Base-by-base conservation (phyloP, 2,888 invertebrate genomes). In the Phalera bucephala region DNA sequence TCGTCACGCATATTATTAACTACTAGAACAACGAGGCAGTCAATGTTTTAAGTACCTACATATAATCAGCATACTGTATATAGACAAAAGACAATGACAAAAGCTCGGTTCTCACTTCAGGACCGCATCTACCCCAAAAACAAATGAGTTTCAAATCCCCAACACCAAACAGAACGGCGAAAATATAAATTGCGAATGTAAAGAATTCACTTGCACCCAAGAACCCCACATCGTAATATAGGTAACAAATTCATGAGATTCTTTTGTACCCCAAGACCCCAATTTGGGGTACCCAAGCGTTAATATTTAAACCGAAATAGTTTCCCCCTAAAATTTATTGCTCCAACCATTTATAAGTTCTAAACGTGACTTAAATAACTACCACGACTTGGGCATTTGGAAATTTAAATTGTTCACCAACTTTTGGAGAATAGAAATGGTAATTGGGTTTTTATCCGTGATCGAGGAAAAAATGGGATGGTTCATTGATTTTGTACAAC, bases 381-480 rank as follows among this genome's bases (percentile, higher is more conserved):
- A 35, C 21, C 25, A 15, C 26, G 32, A 28, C 35, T 21, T 31
- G 36, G 35, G 25, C 40, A 26, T 36, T 42, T 23, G 36, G 8
- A 41, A 54, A 54, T 58, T 55, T 55, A 41, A 54, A 58, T 58
- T 50, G 55, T 46, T 37, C 46, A 38, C 17, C 17, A 45, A 54
- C 43, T 55, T 53, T 45, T 43, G 36, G 35, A 20, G 36, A 36
- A 49, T 28, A 11, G 36, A 28, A 39, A 40, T 54, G 35, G 55
- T 54, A 58, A 54, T 54, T 58, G 51, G 50, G 54, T 25, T 58
- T 54, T 54, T 45, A 50, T 43, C 40, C 42, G 42, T 54, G 51
- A 54, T 58, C n/a, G n/a, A n/a, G n/a, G n/a, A n/a, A n/a, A n/a
- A n/a, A n/a, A n/a, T n/a, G n/a, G n/a, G n/a, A n/a, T n/a, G n/a